These are phyloP conservation scores for Odobenus rosmarus DNA, from an alignment of 2,113 vertebrate genomes.

Conservation along the genomic window DNA sequence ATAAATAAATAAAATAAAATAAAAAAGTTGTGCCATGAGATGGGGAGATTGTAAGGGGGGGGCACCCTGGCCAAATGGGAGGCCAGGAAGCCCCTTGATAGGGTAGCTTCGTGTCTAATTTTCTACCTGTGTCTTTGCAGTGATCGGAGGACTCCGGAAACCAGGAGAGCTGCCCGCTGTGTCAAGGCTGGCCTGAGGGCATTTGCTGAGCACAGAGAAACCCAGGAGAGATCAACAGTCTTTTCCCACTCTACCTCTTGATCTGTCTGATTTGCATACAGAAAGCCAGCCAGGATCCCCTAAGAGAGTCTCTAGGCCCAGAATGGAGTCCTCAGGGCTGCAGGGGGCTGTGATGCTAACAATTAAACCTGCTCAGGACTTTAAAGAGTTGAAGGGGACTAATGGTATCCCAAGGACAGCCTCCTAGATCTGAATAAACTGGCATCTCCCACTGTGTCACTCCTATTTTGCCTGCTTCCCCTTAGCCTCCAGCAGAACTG, in stretches of 20 bases:
- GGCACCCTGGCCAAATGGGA: not conserved
- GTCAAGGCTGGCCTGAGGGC: slow-evolving; percentile 54
- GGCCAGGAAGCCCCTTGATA: not conserved
- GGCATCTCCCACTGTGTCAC: not conserved
- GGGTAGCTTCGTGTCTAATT: slow-evolving; percentile 46
- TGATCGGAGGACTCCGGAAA: slow-evolving; percentile 45
- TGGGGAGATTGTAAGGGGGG: not conserved
- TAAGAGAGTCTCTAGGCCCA: slow-evolving; percentile 52
- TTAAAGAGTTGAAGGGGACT: not conserved
- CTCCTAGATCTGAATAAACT: slow-evolving; percentile 5
- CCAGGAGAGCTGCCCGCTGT: slow-evolving; percentile 57
- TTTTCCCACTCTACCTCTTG: slow-evolving; percentile 15
- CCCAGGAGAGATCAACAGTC: slow-evolving; percentile 56
- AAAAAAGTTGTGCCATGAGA: not conserved
- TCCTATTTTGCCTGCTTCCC: not conserved
- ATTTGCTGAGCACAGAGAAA: slow-evolving; percentile 63
- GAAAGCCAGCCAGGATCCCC: slow-evolving; percentile 49
- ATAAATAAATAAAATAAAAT: not conserved
- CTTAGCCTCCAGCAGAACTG: not conserved
- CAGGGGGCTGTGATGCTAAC: slow-evolving; percentile 16
- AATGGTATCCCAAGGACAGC: not conserved
- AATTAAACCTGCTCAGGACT: slow-evolving; percentile 20
- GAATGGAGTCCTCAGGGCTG: slow-evolving; percentile 34
- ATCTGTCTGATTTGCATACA: slow-evolving; percentile 54
- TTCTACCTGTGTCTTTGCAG: slow-evolving; percentile 75